A percentile compares a stretch with the other conserved stretches of the same genome.
These are phyloP conservation scores for Tupiocoris notatus DNA, from an alignment of 2,888 invertebrate genomes.

Conservation along the genomic window DNA sequence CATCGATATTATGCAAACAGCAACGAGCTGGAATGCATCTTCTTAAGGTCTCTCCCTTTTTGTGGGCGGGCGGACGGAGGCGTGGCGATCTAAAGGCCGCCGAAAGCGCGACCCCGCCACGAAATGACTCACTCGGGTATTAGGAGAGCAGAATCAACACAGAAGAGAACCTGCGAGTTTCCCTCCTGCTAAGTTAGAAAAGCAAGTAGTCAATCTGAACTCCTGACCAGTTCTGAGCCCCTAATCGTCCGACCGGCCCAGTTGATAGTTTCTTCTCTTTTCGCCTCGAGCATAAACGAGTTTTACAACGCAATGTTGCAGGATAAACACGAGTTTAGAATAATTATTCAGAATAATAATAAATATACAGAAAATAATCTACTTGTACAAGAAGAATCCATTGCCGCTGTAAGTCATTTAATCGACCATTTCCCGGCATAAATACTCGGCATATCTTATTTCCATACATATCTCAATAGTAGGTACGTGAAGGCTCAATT, in stretches of 20 bases:
- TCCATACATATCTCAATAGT: too few relatives aligned
- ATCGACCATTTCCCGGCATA: too few relatives aligned
- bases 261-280: neutral
- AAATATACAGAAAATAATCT: too few relatives aligned
- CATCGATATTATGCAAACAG: too few relatives aligned
- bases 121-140: neutral
- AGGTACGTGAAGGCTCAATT: too few relatives aligned
- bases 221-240: neutral
- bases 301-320: neutral
- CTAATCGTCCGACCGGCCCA: neutral
- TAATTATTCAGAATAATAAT: neutral
- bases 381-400: too few relatives aligned
- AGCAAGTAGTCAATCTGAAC: neutral
- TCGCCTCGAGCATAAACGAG: neutral
- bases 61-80: neutral
- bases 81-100: neutral
- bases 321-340: neutral
- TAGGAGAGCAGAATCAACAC: neutral
- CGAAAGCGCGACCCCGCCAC: neutral
- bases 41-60: too few relatives aligned
- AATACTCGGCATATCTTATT: too few relatives aligned
- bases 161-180: too few relatives aligned
- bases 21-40: neutral
- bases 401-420: too few relatives aligned
- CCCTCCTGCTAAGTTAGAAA: too few relatives aligned